A percentile compares a stretch with the other conserved stretches of the same genome.
Evolutionary conservation across 92 coral and sea anemone species (phyloP).

Genomic region (Blastomussa wellsi): DNA sequence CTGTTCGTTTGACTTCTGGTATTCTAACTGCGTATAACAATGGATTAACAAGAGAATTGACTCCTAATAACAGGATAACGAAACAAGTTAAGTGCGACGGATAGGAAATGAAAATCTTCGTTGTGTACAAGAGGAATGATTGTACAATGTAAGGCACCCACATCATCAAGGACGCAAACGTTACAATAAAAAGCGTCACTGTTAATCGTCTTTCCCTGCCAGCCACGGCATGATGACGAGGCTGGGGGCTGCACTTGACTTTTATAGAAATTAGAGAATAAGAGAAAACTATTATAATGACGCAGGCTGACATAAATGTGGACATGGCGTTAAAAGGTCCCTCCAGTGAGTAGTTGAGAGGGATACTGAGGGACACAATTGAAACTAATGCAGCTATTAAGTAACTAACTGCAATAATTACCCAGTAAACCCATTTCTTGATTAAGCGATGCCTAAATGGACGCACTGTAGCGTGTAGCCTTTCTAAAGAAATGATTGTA

Average conservation of each 20-base stretch:
- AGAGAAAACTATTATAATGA: neutral
- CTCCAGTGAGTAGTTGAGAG: neutral
- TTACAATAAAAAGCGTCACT: slow-evolving; percentile 4
- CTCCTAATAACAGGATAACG: neutral
- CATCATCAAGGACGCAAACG: slow-evolving; percentile 2
- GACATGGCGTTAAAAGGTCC: neutral
- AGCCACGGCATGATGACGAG: slow-evolving; percentile 4
- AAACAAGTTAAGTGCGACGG: slow-evolving; percentile 20
- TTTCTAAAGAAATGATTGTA: slow-evolving; percentile 14
- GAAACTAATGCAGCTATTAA: neutral
- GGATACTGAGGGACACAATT: neutral
- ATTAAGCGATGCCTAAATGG: slow-evolving; percentile 12
- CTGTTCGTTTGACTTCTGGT: neutral
- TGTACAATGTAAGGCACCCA: slow-evolving; percentile 9
- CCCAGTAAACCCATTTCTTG: neutral
- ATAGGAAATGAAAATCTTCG: neutral
- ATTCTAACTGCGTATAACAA: slow-evolving; percentile 9
- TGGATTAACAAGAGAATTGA: slow-evolving; percentile 6
- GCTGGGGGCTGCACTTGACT: slow-evolving; percentile 17
- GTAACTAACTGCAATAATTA: neutral
- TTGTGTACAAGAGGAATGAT: slow-evolving; percentile 8
- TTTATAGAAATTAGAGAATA: slow-evolving; percentile 6
- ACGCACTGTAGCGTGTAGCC: slow-evolving; percentile 5
- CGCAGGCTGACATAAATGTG: neutral
- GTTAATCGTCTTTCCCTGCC: slow-evolving; percentile 7